phyloP scores from a whole-genome alignment of 2,888 invertebrate genomes.

The Plagiodera versicolora region DNA sequence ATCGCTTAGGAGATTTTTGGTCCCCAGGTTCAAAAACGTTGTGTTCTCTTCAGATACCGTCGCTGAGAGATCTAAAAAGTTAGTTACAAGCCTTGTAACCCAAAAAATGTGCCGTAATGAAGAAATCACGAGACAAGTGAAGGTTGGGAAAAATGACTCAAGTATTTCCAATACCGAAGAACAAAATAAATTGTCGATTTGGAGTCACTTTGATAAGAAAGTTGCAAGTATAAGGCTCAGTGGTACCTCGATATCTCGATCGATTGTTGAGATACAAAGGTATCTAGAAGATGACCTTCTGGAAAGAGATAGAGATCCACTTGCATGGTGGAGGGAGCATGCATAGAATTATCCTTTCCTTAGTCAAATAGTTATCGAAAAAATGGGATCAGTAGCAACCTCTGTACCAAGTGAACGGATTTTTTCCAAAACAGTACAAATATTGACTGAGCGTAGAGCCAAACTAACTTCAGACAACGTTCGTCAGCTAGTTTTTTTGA shows the following conservation, averaged over 20 bases:
- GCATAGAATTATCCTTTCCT: constrained; percentile 2
- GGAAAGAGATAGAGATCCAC: constrained; percentile 11
- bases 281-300: constrained; percentile 14
- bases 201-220: constrained; percentile 15
- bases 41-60: constrained; percentile 12
- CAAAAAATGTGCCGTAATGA: not conserved
- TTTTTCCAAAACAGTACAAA: constrained; percentile 14
- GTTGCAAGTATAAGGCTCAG: not conserved
- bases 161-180: no score
- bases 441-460: no score
- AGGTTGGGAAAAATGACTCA: no score
- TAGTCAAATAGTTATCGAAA: constrained; percentile 6
- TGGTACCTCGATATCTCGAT: constrained; percentile 10
- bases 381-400: constrained; percentile 11
- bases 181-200: constrained; percentile 7
- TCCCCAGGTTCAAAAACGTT: constrained; percentile 19
- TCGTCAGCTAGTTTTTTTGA: no score
- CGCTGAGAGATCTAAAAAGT: constrained; percentile 11
- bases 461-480: no score
- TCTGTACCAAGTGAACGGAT: constrained; percentile 13
- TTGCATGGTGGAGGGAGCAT: constrained; percentile 12
- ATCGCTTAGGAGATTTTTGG: constrained; percentile 8
- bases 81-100: constrained; percentile 9
- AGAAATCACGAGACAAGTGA: not conserved
- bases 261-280: constrained; percentile 17